Base-by-base conservation (phyloP, 1,140 invertebrate genomes). In the Brachionus plicatilis region DNA sequence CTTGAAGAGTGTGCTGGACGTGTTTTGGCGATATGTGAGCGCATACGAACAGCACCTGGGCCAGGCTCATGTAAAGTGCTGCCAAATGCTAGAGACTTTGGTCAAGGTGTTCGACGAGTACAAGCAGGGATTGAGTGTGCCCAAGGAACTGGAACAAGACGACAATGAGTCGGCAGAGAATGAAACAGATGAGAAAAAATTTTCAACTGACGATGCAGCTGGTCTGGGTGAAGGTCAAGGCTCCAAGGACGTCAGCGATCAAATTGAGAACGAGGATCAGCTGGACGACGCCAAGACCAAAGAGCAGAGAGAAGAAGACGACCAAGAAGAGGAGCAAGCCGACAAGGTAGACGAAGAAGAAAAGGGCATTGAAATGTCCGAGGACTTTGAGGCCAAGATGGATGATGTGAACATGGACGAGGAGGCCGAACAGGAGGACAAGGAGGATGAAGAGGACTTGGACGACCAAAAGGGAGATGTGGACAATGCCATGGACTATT, bases 331-430 rank as follows among this genome's bases (percentile, higher is more conserved):
- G 56, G 68, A 84, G 9, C 17, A 50, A 14, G 24, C 45, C 45
- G 45, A 47, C 11, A 4, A 47, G 45, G 14, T 75, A 20, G 20
- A 60, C n/a, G 83, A 84, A n/a, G 70, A 84, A 24, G 47, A 75
- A 45, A 84, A 84, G 14, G 83, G 83, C n/a, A 84, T 84, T 3
- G 83, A 84, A 41, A 75, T 75, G 66, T 75, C 83, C 12, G 66
- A 75, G 8, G 68, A 84, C 29, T 84, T 84, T 56, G 83, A 84
- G 11, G 83, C 37, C 5, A 12, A 68, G 27, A 41, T 76, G 29
- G 70, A 84, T 14, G 68, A 84, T 9, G 70, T 75, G 4, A 37
- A 84, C 24, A 43, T 53, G n/a, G 24, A 84, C 8, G 43, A 75
- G 9, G 68, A 84, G 5, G 83, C 50, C 24, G 33, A 84, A 7